These are phyloP conservation scores for Pseudois nayaur DNA, from an alignment of 2,113 vertebrate species.

Conservation along the genomic window DNA sequence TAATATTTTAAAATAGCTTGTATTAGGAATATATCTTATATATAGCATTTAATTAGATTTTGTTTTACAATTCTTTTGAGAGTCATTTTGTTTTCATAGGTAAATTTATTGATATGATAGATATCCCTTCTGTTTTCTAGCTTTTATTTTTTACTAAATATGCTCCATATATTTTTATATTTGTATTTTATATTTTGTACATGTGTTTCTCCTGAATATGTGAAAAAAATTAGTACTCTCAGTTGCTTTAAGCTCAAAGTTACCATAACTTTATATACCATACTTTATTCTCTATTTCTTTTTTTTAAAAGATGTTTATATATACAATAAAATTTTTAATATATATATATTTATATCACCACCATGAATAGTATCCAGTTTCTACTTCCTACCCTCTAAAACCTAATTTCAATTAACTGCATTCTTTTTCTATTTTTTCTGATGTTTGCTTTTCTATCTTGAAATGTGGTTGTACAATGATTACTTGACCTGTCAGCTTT, in stretches of 20 bases:
- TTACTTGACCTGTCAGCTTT: neutral
- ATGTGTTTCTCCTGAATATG: neutral
- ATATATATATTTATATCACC: neutral
- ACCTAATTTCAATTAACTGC: neutral
- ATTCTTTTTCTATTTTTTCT: neutral
- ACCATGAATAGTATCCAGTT: neutral
- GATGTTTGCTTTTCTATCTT: neutral
- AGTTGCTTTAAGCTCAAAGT: neutral
- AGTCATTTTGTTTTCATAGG: neutral
- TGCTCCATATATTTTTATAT: neutral
- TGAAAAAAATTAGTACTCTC: neutral
- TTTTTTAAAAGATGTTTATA: neutral
- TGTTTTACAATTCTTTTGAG: slow-evolving; percentile 20
- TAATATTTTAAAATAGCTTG: neutral
- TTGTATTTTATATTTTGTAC: neutral
- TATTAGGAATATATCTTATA: neutral
- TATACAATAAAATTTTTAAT: neutral
- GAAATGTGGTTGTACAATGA: neutral
- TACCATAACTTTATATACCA: neutral
- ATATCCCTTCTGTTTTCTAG: neutral
- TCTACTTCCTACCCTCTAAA: neutral
- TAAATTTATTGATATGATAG: neutral
- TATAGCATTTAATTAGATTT: neutral
- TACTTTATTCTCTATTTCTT: neutral
- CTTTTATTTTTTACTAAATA: neutral